Conservation (phyloP, 2,888 invertebrate genomes). For the Cepaea hortensis region DNA sequence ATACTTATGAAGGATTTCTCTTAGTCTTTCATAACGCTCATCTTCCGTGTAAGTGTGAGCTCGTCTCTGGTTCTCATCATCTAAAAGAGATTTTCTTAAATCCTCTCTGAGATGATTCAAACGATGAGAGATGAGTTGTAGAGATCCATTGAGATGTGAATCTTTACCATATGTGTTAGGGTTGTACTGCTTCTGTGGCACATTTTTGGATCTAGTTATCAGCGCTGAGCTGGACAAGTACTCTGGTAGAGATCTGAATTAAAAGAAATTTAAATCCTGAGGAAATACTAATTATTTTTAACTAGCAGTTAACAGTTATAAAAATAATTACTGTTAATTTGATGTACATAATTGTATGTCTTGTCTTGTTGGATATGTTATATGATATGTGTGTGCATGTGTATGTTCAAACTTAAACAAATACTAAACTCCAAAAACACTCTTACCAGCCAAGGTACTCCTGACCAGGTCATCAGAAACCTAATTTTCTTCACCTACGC, state of each 20-base stretch:
- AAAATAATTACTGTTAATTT: too few species aligned
- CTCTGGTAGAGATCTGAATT: conserved; percentile 40
- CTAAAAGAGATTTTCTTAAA: conserved; percentile 41
- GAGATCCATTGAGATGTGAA: conserved; percentile 42
- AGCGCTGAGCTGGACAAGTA: conserved; percentile 50
- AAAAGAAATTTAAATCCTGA: background rate
- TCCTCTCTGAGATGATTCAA: conserved; percentile 45
- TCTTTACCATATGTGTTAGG: conserved; percentile 50
- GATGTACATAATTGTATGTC: too few species aligned
- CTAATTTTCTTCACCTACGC: too few species aligned
- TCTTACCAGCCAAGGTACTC: too few species aligned
- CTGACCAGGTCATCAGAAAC: too few species aligned
- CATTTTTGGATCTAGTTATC: conserved; percentile 48
- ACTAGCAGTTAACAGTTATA: too few species aligned
- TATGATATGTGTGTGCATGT: too few species aligned
- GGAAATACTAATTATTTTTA: too few species aligned
- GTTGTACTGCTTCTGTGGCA: conserved; percentile 47
- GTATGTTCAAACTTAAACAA: too few species aligned
- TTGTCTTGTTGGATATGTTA: too few species aligned
- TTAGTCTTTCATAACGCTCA: conserved; percentile 22
- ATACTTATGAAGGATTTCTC: conserved; percentile 26
- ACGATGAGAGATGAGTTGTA: conserved; percentile 41
- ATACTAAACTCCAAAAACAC: too few species aligned
- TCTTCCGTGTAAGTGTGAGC: background rate
- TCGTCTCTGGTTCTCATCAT: conserved; percentile 23